These are phyloP conservation scores for Limonius californicus DNA, from an alignment of 1,140 invertebrate species.

Conservation along the genomic window DNA sequence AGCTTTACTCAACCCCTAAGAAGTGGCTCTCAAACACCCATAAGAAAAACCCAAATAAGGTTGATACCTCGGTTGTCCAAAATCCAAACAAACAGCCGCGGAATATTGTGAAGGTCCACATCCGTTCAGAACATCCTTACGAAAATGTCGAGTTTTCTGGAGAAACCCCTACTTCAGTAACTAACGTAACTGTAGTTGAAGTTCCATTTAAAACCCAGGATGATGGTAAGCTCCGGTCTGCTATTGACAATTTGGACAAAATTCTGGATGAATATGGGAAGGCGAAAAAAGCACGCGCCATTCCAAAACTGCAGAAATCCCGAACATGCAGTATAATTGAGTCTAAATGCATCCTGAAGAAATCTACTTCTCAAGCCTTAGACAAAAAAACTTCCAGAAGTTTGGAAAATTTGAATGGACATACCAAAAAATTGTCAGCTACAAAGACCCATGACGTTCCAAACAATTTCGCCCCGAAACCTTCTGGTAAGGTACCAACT, in stretches of 20 bases:
- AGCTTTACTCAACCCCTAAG: constrained; percentile 31
- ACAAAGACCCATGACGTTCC: too few species aligned
- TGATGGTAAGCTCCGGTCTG: constrained; percentile 55
- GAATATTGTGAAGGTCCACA: neutral
- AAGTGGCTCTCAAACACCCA: constrained; percentile 26
- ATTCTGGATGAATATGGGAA: constrained; percentile 51
- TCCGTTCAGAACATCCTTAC: constrained; percentile 38
- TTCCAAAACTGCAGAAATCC: constrained; percentile 55
- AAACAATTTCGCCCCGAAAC: too few species aligned
- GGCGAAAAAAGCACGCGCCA: constrained; percentile 18
- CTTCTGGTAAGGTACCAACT: neutral
- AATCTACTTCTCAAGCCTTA: too few species aligned
- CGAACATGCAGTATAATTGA: constrained; percentile 62
- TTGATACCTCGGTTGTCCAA: neutral
- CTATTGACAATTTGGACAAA: constrained; percentile 62
- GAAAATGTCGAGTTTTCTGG: constrained; percentile 42
- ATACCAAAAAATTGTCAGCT: too few species aligned
- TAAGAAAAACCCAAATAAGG: constrained; percentile 10
- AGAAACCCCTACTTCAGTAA: too few species aligned
- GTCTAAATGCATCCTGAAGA: constrained; percentile 57
- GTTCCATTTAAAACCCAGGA: constrained; percentile 46
- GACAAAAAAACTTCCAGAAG: constrained; percentile 35
- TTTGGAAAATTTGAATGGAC: neutral
- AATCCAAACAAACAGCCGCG: neutral
- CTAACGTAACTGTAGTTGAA: constrained; percentile 32